A percentile compares a stretch with the other conserved stretches of the same genome.
Conservation (phyloP, 2,888 invertebrate genomes). For the Alentia gelatinosa region DNA sequence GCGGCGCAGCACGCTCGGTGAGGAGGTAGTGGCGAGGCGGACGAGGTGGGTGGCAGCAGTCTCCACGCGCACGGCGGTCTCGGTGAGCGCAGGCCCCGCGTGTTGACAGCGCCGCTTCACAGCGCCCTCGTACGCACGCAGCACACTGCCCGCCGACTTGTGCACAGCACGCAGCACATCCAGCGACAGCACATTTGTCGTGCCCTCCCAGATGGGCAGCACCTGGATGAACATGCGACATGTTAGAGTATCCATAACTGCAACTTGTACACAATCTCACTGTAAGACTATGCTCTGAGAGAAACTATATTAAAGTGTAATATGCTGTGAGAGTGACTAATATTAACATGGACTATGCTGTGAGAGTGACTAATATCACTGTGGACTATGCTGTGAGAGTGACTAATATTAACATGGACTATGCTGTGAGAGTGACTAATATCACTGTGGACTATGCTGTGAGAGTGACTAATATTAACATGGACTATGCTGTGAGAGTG, state of each 20-base stretch:
- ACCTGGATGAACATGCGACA: conserved; percentile 76
- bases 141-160: conserved; percentile 81
- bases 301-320: too few relatives aligned
- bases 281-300: too few relatives aligned
- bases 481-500: too few relatives aligned
- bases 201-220: conserved; percentile 84
- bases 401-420: too few relatives aligned
- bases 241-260: background rate
- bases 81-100: conserved; percentile 60
- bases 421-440: too few relatives aligned
- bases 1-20: conserved; percentile 74
- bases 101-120: conserved; percentile 70
- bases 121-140: conserved; percentile 77
- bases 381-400: too few relatives aligned
- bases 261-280: too few relatives aligned
- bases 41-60: conserved; percentile 61
- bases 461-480: too few relatives aligned
- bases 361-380: too few relatives aligned
- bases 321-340: too few relatives aligned
- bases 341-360: too few relatives aligned
- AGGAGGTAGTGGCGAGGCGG: conserved; percentile 65
- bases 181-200: conserved; percentile 83
- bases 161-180: conserved; percentile 83
- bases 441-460: too few relatives aligned
- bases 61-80: conserved; percentile 67